Evolutionary conservation across 2,113 vertebrate species (phyloP).

Genomic region (Colossoma macropomum): DNA sequence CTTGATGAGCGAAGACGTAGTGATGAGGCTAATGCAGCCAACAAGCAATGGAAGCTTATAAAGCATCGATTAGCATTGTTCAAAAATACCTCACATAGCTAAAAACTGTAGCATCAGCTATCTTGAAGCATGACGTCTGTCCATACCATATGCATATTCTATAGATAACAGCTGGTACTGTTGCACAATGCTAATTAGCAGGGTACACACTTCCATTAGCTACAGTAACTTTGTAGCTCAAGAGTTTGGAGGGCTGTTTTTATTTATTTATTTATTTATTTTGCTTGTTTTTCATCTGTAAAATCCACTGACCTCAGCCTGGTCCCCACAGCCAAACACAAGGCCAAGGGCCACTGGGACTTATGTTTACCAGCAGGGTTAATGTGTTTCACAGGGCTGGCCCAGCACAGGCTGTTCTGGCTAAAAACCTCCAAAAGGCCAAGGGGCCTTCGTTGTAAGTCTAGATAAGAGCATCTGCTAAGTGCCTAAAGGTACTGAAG

Average conservation of each 20-base stretch:
- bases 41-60: too few species aligned
- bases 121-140: too few species aligned
- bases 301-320: slow-evolving; percentile 18
- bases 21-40: too few species aligned
- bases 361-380: slow-evolving; percentile 31
- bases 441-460: too few species aligned
- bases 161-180: too few species aligned
- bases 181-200: too few species aligned
- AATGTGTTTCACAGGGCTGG: slow-evolving; percentile 52
- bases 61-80: too few species aligned
- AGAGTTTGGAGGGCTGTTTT: background rate
- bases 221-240: background rate
- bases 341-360: slow-evolving; percentile 10
- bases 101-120: too few species aligned
- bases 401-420: slow-evolving; percentile 49
- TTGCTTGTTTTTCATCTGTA: background rate
- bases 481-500: too few species aligned
- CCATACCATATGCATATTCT: too few species aligned
- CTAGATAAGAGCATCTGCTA: background rate
- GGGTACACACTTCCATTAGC: background rate
- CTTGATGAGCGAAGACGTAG: background rate
- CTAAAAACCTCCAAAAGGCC: slow-evolving; percentile 1
- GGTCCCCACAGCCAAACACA: slow-evolving; percentile 3
- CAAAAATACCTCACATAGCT: too few species aligned
- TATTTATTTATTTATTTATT: background rate